Percentiles rank a stretch among this genome's conserved stretches.
Conservation (phyloP, 2,797 vertebrate genomes). For the Macroramphosus scolopax region DNA sequence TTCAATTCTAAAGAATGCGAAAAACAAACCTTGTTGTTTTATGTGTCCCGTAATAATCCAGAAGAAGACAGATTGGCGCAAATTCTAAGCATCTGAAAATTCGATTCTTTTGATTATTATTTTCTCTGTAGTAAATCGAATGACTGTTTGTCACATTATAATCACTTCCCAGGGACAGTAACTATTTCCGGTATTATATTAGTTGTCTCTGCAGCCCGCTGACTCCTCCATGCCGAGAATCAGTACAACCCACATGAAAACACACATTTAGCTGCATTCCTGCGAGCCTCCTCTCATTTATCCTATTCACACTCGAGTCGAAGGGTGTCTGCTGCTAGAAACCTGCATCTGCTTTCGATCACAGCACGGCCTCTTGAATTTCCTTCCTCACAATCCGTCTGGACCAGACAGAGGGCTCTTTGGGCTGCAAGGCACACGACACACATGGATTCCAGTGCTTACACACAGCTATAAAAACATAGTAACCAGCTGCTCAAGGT, state of each 20-base stretch:
- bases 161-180: background rate
- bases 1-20: no score
- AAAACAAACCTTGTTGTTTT: no score
- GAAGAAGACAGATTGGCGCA: no score
- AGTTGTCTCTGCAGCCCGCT: background rate
- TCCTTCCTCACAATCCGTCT: slow-evolving; percentile 63
- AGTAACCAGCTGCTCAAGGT: slow-evolving; percentile 56
- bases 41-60: no score
- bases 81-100: no score
- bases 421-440: slow-evolving; percentile 20
- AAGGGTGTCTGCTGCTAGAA: slow-evolving; percentile 27
- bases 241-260: slow-evolving; percentile 31
- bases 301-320: slow-evolving; percentile 30
- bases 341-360: slow-evolving; percentile 47
- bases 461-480: slow-evolving; percentile 55
- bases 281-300: slow-evolving; percentile 24
- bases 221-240: slow-evolving; percentile 2
- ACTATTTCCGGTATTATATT: slow-evolving; percentile 2
- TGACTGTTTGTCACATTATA: no score
- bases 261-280: slow-evolving; percentile 37
- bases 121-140: no score
- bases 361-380: slow-evolving; percentile 42
- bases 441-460: slow-evolving; percentile 9
- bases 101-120: no score
- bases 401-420: slow-evolving; percentile 48